A percentile compares a stretch with the other conserved stretches of the same genome.
phyloP scores from a whole-genome alignment of 2,888 invertebrate genomes.

The Pachycephus smyrnensis region DNA sequence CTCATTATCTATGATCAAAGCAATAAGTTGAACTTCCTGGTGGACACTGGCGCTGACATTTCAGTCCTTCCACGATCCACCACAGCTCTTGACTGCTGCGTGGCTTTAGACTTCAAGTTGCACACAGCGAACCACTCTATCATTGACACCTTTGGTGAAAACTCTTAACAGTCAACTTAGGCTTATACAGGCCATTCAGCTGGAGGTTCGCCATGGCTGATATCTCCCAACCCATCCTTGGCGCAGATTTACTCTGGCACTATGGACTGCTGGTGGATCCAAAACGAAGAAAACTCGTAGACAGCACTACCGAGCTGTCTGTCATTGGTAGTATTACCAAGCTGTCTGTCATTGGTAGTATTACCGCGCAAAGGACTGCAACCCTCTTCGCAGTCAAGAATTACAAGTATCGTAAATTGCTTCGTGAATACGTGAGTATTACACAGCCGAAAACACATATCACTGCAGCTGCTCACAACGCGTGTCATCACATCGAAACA shows the following conservation, averaged over 20 bases:
- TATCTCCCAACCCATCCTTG: slow-evolving; percentile 19
- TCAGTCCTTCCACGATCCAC: too few species aligned
- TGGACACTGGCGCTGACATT: too few species aligned
- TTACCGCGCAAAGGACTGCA: too few species aligned
- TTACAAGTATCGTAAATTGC: too few species aligned
- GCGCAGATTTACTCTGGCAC: slow-evolving; percentile 25
- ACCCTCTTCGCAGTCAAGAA: too few species aligned
- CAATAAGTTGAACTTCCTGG: too few species aligned
- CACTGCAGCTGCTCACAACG: too few species aligned
- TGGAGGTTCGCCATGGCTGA: slow-evolving; percentile 30
- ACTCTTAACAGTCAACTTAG: slow-evolving; percentile 17
- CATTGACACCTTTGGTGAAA: slow-evolving; percentile 23
- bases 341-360: too few species aligned
- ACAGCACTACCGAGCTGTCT: slow-evolving; percentile 19
- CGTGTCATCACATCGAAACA: too few species aligned
- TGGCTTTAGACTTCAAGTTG: slow-evolving; percentile 15
- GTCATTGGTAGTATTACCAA: too few species aligned
- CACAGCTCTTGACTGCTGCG: too few species aligned
- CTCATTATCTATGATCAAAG: too few species aligned
- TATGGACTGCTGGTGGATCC: slow-evolving; percentile 22
- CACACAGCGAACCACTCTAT: slow-evolving; percentile 25
- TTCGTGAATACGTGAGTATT: slow-evolving; percentile 12
- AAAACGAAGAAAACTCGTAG: slow-evolving; percentile 21
- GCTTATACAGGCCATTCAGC: slow-evolving; percentile 24
- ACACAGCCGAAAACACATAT: slow-evolving; percentile 10